Base-by-base conservation (phyloP, 2,797 vertebrate genomes). In the Esox masquinongy region DNA sequence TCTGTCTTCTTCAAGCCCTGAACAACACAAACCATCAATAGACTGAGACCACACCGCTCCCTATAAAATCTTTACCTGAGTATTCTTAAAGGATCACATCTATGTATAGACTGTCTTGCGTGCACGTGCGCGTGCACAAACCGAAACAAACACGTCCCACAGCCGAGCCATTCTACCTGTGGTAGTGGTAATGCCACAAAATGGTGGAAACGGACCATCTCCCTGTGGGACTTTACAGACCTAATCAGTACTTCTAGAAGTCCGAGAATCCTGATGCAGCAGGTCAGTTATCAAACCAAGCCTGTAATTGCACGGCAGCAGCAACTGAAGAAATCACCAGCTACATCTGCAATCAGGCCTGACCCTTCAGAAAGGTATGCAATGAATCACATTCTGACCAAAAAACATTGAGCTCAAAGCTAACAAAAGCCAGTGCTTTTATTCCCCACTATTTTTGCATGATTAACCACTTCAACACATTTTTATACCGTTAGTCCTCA, bases 61-160 rank as follows among this genome's bases (percentile, higher is more conserved):
- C 90, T 88, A 85, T 89, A 87, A 80, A 76, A 74, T 67, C 76
- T 88, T 90, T 83, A 87, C 82, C 84, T 82, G 83, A 79, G 82
- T 79, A 83, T 77, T 77, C 81, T 78, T 31, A 81, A 87, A 82
- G 83, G 81, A 85, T 86, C 22, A 68, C 81, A 36, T 59, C 9
- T 90, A 53, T 8, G 77, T 80, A 91, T 61, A 74, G 87, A 84
- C 82, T 79, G 77, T 87, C 74, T 74, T 68, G 74, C 22, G 66
- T 75, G 79, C 78, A 79, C 6, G 3, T 53, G 70, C 72, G 80
- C 80, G 70, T 72, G 83, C 85, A 87, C 14, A 79, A 53, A 17
- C 82, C 22, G 56, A 9, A 2, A n/a, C 4, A n/a, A 12, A n/a
- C 51, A 53, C 17, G 5, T n/a, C 14, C 78, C 64, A 19, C 82